These are phyloP conservation scores for Sesamia inferens DNA, from an alignment of 2,888 invertebrate genomes.

Conservation along the genomic window DNA sequence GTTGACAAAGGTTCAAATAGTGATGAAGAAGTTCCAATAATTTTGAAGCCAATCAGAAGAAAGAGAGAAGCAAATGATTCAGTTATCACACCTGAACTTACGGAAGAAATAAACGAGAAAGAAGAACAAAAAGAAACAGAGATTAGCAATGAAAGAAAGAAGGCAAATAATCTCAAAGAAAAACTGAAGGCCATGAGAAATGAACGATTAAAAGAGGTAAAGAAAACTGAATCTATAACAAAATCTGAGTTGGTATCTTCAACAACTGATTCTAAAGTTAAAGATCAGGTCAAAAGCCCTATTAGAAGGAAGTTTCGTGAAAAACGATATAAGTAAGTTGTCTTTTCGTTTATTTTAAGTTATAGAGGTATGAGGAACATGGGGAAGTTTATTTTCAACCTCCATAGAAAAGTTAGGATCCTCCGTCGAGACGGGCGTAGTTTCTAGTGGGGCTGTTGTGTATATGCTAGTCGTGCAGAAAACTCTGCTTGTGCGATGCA, in stretches of 20 bases:
- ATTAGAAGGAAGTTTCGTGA: background rate
- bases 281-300: background rate
- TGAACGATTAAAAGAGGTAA: background rate
- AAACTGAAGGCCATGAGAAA: background rate
- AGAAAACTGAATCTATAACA: background rate
- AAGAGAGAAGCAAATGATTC: conserved; percentile 20
- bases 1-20: background rate
- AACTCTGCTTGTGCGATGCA: too few relatives aligned
- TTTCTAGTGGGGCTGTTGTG: background rate
- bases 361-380: background rate
- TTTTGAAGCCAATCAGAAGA: conserved; percentile 6
- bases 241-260: background rate
- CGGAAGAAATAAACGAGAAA: conserved; percentile 3
- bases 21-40: too few relatives aligned
- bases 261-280: background rate
- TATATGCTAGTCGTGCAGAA: too few relatives aligned
- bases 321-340: conserved; percentile 35
- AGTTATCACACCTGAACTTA: background rate
- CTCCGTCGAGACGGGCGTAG: background rate
- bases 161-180: conserved; percentile 1
- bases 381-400: background rate
- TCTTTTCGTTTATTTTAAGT: background rate
- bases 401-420: background rate
- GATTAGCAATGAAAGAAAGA: background rate
- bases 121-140: background rate